Evolutionary conservation across 1,140 invertebrate genomes (phyloP).

Genomic region (Meloidogyne chitwoodi): DNA sequence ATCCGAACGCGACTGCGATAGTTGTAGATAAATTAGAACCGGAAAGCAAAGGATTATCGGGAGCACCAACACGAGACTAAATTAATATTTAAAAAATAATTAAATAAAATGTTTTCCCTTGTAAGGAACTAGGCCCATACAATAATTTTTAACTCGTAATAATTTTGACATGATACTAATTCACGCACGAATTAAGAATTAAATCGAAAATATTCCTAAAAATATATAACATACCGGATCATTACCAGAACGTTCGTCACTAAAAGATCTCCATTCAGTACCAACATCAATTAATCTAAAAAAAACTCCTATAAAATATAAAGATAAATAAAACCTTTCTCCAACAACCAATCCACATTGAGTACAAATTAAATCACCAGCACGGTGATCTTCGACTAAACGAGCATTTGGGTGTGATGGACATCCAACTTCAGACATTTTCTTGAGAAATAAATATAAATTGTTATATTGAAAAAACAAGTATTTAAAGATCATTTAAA

Average conservation of each 20-base stretch:
- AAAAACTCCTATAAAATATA: not conserved
- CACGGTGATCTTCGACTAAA: conserved; percentile 93
- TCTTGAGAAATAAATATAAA: not conserved
- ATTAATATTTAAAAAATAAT: conserved; percentile 62
- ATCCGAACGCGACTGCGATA: conserved; percentile 84
- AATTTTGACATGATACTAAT: too few relatives aligned
- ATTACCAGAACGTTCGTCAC: conserved; percentile 90
- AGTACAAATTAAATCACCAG: conserved; percentile 96
- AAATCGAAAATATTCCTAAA: conserved; percentile 68
- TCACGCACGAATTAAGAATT: too few relatives aligned
- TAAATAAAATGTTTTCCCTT: not conserved
- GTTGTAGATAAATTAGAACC: conserved; percentile 94
- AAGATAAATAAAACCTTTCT: conserved; percentile 71
- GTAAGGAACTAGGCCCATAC: too few relatives aligned
- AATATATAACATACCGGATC: conserved; percentile 69
- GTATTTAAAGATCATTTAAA: not conserved
- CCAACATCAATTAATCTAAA: conserved; percentile 95
- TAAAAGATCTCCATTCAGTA: conserved; percentile 99
- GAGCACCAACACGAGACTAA: conserved; percentile 71
- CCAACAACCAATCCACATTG: conserved; percentile 98
- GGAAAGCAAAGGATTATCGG: conserved; percentile 83
- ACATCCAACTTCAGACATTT: conserved; percentile 32
- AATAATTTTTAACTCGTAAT: too few relatives aligned
- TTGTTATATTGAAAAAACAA: not conserved
- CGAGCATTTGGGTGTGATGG: conserved; percentile 83